Evolutionary conservation across 2,888 invertebrate species (phyloP).

Genomic region (Patella caerulea): DNA sequence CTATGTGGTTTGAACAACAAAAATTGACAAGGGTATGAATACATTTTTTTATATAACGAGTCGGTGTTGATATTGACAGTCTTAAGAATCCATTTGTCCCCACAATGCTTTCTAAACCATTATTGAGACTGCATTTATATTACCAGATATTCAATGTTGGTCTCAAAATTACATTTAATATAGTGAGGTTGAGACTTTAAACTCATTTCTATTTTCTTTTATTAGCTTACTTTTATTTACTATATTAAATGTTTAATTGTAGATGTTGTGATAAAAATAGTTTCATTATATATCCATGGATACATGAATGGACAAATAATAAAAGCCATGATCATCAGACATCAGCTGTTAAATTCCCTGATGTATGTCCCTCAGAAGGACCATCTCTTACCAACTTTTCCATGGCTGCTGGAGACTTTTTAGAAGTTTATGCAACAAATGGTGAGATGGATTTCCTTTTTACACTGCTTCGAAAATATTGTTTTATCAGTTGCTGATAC

Average conservation of each 20-base stretch:
- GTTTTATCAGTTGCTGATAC: background rate
- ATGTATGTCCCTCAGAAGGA: slow-evolving; percentile 83
- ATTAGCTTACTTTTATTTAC: too few relatives aligned
- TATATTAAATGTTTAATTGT: slow-evolving; percentile 22
- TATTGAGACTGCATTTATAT: too few relatives aligned
- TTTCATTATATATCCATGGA: slow-evolving; percentile 92
- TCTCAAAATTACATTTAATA: too few relatives aligned
- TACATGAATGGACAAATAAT: slow-evolving; percentile 94
- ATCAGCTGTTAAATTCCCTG: slow-evolving; percentile 86
- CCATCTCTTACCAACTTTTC: slow-evolving; percentile 81
- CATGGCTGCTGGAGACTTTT: slow-evolving; percentile 97
- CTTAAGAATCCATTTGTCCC: too few relatives aligned
- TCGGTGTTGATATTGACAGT: too few relatives aligned
- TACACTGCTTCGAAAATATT: background rate
- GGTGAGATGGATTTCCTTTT: slow-evolving; percentile 46
- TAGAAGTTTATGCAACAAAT: slow-evolving; percentile 80
- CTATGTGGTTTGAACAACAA: too few relatives aligned
- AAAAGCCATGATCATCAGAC: slow-evolving; percentile 86
- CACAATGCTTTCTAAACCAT: too few relatives aligned
- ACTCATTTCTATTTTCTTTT: too few relatives aligned
- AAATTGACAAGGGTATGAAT: too few relatives aligned
- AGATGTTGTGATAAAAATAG: slow-evolving; percentile 79
- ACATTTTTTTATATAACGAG: too few relatives aligned
- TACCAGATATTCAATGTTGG: too few relatives aligned
- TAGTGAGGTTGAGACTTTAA: too few relatives aligned